Percentiles rank a stretch among this genome's conserved stretches.
Conservation (phyloP, 2,113 vertebrate genomes). For the Heterochromis multidens region DNA sequence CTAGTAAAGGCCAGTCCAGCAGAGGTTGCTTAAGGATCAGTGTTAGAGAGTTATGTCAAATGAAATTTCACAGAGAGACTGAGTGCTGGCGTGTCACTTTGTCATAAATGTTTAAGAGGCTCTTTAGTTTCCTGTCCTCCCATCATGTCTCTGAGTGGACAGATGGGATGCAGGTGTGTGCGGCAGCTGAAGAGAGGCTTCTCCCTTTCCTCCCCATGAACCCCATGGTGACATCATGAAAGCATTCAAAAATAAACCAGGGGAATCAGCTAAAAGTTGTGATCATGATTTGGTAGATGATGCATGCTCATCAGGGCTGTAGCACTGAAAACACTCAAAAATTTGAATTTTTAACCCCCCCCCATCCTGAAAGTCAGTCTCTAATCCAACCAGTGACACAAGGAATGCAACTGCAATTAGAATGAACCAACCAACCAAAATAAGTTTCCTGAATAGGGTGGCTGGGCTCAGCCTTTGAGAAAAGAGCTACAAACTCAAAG, state of each 20-base stretch:
- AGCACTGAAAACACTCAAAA: neutral
- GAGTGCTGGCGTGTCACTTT: constrained; percentile 33
- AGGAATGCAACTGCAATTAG: neutral
- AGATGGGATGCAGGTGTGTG: constrained; percentile 1
- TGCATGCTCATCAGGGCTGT: too few relatives aligned
- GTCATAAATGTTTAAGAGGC: constrained; percentile 54
- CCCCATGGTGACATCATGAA: neutral
- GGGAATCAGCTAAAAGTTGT: neutral
- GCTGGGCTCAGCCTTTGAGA: neutral
- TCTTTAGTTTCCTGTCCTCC: constrained; percentile 25
- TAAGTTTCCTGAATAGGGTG: neutral
- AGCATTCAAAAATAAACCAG: neutral
- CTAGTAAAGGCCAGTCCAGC: neutral
- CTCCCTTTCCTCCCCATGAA: neutral
- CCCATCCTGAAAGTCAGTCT: neutral
- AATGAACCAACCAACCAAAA: neutral
- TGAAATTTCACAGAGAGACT: constrained; percentile 32
- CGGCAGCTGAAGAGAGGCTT: neutral
- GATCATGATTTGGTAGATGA: too few relatives aligned
- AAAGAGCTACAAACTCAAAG: neutral
- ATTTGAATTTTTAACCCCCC: neutral
- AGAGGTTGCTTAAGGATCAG: constrained; percentile 20
- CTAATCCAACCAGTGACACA: fast-evolving
- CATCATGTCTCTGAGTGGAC: neutral
- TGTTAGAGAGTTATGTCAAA: constrained; percentile 26